Percentiles rank a stretch among this genome's conserved stretches.
Conservation (phyloP, 2,797 vertebrate species). For the Falco columbarius region DNA sequence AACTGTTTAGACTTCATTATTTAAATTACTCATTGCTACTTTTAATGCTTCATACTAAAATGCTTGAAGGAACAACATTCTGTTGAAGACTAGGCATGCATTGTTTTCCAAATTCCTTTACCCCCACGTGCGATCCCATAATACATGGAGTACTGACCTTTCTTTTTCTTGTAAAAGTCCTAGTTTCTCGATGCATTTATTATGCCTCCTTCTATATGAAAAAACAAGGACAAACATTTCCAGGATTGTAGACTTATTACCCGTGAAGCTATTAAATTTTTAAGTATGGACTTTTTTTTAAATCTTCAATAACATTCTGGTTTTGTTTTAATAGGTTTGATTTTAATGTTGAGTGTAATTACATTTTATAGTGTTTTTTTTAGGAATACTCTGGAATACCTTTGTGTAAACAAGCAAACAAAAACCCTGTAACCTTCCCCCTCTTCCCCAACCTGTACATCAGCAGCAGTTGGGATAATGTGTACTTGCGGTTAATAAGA, state of each 20-base stretch:
- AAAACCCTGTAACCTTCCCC: not conserved
- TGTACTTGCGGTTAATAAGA: not conserved
- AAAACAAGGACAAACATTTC: not conserved
- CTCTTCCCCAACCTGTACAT: not conserved
- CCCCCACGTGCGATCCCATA: conserved; percentile 65
- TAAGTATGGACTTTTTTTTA: not conserved
- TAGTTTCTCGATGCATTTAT: not conserved
- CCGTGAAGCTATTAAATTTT: not conserved
- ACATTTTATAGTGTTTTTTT: not conserved
- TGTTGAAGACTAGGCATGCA: conserved; percentile 55
- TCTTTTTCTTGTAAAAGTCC: conserved; percentile 12
- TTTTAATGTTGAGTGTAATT: not conserved
- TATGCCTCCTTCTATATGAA: not conserved
- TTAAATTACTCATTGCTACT: conserved; percentile 11
- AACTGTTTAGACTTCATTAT: conserved; percentile 22
- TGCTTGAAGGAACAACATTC: conserved; percentile 56
- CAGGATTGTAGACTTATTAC: not conserved
- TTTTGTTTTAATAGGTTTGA: not conserved
- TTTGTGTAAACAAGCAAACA: conserved; percentile 12
- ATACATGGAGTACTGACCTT: conserved; percentile 62
- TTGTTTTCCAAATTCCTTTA: conserved; percentile 72
- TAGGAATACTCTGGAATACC: not conserved
- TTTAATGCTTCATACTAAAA: conserved; percentile 44
- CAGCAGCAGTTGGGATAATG: not conserved
- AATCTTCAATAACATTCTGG: not conserved